Evolutionary conservation across 2,888 invertebrate species (phyloP).

Genomic region (Perizoma flavofasciatum): DNA sequence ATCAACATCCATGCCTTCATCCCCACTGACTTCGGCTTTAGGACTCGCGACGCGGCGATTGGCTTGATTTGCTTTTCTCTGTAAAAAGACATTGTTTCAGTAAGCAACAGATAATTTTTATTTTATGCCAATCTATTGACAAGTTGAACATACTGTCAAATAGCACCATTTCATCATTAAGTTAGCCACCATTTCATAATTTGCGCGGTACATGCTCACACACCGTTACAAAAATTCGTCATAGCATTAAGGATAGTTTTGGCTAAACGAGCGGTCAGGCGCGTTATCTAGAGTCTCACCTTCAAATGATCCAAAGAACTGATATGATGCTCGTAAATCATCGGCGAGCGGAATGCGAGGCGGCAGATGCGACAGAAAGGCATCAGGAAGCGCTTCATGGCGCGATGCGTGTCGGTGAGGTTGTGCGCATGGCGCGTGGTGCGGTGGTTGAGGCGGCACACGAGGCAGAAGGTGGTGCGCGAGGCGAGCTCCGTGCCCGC

Average conservation of each 20-base stretch:
- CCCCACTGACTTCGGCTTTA: slow-evolving; percentile 86
- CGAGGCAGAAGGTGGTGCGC: slow-evolving; percentile 88
- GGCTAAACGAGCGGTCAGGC: no score
- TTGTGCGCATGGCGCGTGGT: slow-evolving; percentile 91
- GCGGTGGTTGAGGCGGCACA: slow-evolving; percentile 90
- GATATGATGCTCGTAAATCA: slow-evolving; percentile 93
- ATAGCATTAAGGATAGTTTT: no score
- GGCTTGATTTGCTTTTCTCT: slow-evolving; percentile 69
- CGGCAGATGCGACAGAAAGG: slow-evolving; percentile 92
- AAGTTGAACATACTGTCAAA: no score
- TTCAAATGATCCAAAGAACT: slow-evolving; percentile 92
- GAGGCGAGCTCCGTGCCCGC: slow-evolving; percentile 84
- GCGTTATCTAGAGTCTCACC: slow-evolving; percentile 65
- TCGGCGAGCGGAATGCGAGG: slow-evolving; percentile 91
- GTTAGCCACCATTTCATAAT: no score
- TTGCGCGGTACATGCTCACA: no score
- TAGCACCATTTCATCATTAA: no score
- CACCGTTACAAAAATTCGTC: no score
- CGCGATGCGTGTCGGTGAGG: slow-evolving; percentile 90
- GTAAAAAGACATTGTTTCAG: slow-evolving; percentile 12
- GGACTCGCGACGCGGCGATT: slow-evolving; percentile 68
- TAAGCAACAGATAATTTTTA: no score
- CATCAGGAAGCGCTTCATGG: slow-evolving; percentile 93
- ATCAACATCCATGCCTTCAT: slow-evolving; percentile 89
- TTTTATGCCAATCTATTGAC: no score